Conservation (phyloP, 1,140 invertebrate genomes). For the Trichonephila clavata region DNA sequence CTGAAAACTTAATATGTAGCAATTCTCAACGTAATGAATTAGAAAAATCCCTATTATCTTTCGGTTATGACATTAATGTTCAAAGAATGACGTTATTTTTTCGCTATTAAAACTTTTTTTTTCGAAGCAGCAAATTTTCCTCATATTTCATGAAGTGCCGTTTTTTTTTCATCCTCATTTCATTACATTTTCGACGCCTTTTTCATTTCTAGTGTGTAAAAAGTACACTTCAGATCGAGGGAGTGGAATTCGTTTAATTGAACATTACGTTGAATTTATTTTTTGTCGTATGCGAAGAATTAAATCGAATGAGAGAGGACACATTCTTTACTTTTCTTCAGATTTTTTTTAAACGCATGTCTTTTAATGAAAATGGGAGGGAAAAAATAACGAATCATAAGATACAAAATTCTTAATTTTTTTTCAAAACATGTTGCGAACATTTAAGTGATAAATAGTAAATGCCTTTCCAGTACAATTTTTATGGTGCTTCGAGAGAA, state of each 20-base stretch:
- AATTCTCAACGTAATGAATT: too few relatives aligned
- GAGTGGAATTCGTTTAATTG: constrained; percentile 4
- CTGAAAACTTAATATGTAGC: too few relatives aligned
- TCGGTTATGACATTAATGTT: constrained; percentile 15
- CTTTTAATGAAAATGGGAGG: too few relatives aligned
- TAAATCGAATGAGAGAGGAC: constrained; percentile 27
- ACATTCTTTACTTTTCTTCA: neutral
- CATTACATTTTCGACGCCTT: neutral
- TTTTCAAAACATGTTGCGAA: neutral
- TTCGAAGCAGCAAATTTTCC: neutral
- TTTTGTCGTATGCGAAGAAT: neutral
- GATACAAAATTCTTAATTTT: neutral
- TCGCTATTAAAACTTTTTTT: neutral
- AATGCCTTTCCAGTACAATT: neutral
- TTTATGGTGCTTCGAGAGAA: too few relatives aligned
- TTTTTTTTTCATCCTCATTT: neutral
- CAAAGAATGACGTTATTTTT: neutral
- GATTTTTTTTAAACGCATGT: too few relatives aligned
- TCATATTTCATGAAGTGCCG: neutral
- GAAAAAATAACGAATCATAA: neutral
- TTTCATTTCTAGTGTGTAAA: neutral
- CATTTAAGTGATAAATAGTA: constrained; percentile 5
- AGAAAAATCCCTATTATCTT: constrained; percentile 5
- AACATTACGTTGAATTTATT: constrained; percentile 9
- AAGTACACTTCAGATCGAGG: neutral